Base-by-base conservation (phyloP, 2,888 invertebrate species). In the Escarpia spicata region DNA sequence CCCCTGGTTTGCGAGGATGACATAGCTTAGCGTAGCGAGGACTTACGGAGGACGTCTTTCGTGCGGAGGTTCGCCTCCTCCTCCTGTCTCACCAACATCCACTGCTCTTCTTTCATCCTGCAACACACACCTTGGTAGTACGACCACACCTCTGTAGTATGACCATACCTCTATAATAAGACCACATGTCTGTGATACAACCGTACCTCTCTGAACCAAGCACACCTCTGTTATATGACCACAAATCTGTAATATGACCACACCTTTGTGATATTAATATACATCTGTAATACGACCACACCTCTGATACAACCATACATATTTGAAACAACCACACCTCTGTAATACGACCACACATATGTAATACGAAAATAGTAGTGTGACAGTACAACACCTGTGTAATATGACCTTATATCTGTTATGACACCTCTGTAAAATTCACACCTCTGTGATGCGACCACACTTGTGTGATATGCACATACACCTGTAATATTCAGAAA, bases 81-180 rank as follows among this genome's bases (percentile, higher is more conserved):
- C 92, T 96, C 96, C 94, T 95, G 95, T 92, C 95, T 93, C 10
- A 96, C 96, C 15, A 94, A 94, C 94, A 96, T 96, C 95, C 95
- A 95, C 92, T 96, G 95, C 92, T 96, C 95, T 91, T 95, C 95
- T 91, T 95, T 95, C 92, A 95, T 95, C 93, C 96, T 96, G 94
- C n/a, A 93, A 94, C 45, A 93, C 37, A 91, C 92, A 93, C 89
- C 75, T 26, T 26, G 15, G 75, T 75, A 75, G 6, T 6, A 75
- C 75, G 19, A 26, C 19, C 75, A 75, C 26, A 75, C 26, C 75
- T 26, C 75, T 75, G 26, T 75, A 75, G 1, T 2, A 75, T 2
- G 1, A 26, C 19, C 75, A 75, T 6, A 75, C 75, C 75, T 6
- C 26, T 75, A 26, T n/a, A 75, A 15, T 6, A 75, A 2, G n/a